Base-by-base conservation (phyloP, 2,113 vertebrate species). In the Barbus barbus region DNA sequence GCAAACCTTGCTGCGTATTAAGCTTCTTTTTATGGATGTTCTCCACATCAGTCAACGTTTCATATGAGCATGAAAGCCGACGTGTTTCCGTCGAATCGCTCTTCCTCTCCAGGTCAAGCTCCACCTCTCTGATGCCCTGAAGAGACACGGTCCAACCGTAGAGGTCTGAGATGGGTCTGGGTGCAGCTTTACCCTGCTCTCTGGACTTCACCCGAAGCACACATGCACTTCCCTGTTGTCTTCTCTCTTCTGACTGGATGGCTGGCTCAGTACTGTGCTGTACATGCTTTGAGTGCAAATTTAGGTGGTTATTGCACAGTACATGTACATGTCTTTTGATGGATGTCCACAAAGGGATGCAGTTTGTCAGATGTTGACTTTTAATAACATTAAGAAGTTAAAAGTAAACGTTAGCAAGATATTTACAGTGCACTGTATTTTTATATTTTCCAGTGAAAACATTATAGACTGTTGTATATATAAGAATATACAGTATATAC, bases 21-120 rank as follows among this genome's bases (percentile, higher is more conserved):
- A 92, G 71, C 82, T 90, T 94, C 86, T 12, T 88, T 92, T 92
- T 93, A 56, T 89, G 91, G 20, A 61, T 91, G 88, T 91, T 94
- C 84, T 82, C 85, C 48, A 94, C 91, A 87, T 83, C 86, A 18
- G 95, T 90, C 93, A 95, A 94, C 38, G 93, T 81, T 82, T 96
- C 95, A 86, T 96, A 95, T 44, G 94, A 91, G 90, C 94, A 96
- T 89, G 92, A 87, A 79, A 87, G 90, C 26, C 90, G 87, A 53
- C 24, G 56, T 33, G 69, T 33, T 22, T 75, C 61, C 0, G 24
- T 31, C 18, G 79, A 74, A 44, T 44, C 89, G 26, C 22, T 76
- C 80, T 83, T 81, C 86, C 75, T 89, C 83, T 58, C 85, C 20
- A 73, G 65, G 71, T 76, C 58, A 3, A 28, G 9, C 2, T 33